Evolutionary conservation across 1,140 invertebrate genomes (phyloP).

Genomic region (Asbolus verrucosus): DNA sequence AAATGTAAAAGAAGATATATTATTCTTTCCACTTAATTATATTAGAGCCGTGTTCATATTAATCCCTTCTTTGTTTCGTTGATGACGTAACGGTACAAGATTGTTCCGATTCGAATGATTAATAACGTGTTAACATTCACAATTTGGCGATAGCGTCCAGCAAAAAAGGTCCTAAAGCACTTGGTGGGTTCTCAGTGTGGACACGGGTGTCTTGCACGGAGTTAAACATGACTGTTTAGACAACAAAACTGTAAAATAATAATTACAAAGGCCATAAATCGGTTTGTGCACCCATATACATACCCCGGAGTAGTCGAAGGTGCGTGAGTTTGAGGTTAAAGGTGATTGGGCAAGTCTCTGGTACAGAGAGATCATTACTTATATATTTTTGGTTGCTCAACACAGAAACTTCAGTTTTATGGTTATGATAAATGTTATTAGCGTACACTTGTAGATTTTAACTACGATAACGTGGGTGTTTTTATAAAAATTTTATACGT

Average conservation of each 20-base stretch:
- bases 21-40: constrained; percentile 2
- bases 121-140: constrained; percentile 31
- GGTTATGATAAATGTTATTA: constrained; percentile 35
- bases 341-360: constrained; percentile 20
- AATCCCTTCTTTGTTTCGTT: constrained; percentile 31
- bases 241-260: constrained; percentile 35
- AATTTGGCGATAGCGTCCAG: constrained; percentile 17
- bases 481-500: constrained; percentile 17
- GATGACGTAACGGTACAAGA: constrained; percentile 29
- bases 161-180: background rate
- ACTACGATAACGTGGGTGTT: constrained; percentile 20
- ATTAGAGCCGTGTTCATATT: constrained; percentile 19
- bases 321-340: constrained; percentile 20
- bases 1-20: constrained; percentile 3
- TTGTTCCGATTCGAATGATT: constrained; percentile 27
- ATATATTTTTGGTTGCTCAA: constrained; percentile 32
- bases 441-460: constrained; percentile 23
- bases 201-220: constrained; percentile 13
- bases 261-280: constrained; percentile 11
- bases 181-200: background rate
- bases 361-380: constrained; percentile 11
- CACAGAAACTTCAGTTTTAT: background rate
- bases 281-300: background rate
- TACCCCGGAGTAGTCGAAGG: too few relatives aligned
- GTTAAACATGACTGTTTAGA: constrained; percentile 26